Evolutionary conservation across 2,113 vertebrate genomes (phyloP).

Genomic region (Chroicocephalus ridibundus): DNA sequence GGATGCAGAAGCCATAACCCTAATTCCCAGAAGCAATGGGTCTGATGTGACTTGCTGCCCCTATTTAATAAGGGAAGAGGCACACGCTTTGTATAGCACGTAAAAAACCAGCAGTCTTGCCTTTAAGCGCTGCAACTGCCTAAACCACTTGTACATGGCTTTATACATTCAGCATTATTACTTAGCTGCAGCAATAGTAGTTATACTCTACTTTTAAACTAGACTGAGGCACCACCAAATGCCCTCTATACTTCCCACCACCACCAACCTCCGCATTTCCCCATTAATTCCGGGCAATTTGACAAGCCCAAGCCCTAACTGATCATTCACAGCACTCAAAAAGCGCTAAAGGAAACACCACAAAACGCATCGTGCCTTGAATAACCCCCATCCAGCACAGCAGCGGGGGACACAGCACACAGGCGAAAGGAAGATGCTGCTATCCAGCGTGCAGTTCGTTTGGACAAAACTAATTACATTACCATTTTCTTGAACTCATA

Average conservation of each 20-base stretch:
- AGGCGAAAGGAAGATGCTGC: background rate
- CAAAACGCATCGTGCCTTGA: fast-evolving
- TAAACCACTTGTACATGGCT: fast-evolving
- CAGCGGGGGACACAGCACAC: background rate
- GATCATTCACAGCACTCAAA: background rate
- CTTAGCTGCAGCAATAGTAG: background rate
- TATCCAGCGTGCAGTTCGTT: fast-evolving
- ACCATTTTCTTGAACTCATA: background rate
- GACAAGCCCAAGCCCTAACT: background rate
- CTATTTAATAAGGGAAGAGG: background rate
- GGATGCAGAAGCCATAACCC: background rate
- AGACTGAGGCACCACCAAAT: background rate
- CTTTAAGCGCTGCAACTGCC: background rate
- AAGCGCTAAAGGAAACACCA: background rate
- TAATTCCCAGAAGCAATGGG: background rate
- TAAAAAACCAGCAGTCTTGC: background rate
- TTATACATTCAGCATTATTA: too few relatives aligned
- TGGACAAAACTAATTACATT: background rate
- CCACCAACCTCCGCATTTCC: background rate
- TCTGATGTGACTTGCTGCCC: background rate
- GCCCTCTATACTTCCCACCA: background rate
- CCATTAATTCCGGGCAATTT: background rate
- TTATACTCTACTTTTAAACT: background rate
- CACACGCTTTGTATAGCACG: background rate
- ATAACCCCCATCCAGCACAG: background rate